Conservation (phyloP, 1,140 invertebrate species). For the Potamilus streckersoni region DNA sequence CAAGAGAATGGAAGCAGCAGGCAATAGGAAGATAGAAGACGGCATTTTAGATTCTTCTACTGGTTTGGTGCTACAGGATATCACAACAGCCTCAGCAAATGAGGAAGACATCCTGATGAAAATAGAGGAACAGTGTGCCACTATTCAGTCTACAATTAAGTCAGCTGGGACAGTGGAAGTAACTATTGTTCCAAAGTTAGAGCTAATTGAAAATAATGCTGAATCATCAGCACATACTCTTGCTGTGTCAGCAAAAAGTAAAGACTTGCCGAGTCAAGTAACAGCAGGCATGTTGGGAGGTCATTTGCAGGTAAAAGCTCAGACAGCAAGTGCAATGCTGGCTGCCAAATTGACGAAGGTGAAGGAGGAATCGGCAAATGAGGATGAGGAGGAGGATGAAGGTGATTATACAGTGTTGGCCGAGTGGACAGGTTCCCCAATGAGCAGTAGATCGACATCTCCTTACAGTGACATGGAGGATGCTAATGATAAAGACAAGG, state of each 20-base stretch:
- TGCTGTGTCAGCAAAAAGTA: neutral
- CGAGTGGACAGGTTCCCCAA: slow-evolving; percentile 50
- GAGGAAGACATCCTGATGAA: slow-evolving; percentile 71
- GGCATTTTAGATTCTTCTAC: neutral
- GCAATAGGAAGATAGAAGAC: slow-evolving; percentile 16
- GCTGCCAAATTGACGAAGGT: neutral
- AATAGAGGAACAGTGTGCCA: slow-evolving; percentile 71
- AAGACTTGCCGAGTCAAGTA: neutral
- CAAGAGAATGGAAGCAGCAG: slow-evolving; percentile 17
- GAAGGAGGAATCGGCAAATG: slow-evolving; percentile 30
- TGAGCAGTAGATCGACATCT: neutral
- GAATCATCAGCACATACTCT: slow-evolving; percentile 16
- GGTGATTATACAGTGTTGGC: slow-evolving; percentile 58
- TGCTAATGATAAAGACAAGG: slow-evolving; percentile 11
- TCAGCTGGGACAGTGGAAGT: no score
- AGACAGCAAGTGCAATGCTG: neutral
- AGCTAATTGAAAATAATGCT: no score
- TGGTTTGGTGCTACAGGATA: slow-evolving; percentile 3
- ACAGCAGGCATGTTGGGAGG: neutral
- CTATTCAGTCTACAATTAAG: slow-evolving; percentile 63
- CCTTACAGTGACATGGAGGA: slow-evolving; percentile 1
- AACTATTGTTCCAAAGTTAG: no score
- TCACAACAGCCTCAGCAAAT: slow-evolving; percentile 9
- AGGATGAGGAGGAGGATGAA: slow-evolving; percentile 31
- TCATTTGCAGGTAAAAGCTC: neutral